Percentiles rank a stretch among this genome's conserved stretches.
phyloP scores from a whole-genome alignment of 1,140 invertebrate genomes.

The Drosophila micromelanica region DNA sequence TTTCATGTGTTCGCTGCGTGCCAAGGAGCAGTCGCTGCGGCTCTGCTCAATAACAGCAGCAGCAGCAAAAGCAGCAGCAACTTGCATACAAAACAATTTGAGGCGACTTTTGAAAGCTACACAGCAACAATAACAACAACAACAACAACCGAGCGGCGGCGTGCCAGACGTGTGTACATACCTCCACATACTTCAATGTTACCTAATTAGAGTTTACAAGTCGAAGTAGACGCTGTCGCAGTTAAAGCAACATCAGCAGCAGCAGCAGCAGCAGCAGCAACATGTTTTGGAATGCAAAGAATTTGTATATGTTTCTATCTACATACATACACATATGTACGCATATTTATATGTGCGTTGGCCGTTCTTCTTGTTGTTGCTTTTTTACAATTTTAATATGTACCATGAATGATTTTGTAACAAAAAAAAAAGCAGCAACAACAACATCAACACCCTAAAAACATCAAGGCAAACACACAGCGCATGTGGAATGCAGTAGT shows the following conservation, averaged over 20 bases:
- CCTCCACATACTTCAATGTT: conserved; percentile 79
- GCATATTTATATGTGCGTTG: conserved; percentile 17
- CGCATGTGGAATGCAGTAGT: conserved; percentile 80
- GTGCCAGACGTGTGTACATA: conserved; percentile 60
- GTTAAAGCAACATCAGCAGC: conserved; percentile 52
- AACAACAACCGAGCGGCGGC: conserved; percentile 1
- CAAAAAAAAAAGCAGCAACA: conserved; percentile 52
- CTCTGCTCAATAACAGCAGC: conserved; percentile 50
- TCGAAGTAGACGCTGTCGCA: conserved; percentile 61
- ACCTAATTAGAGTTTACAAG: conserved; percentile 81
- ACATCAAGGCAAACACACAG: conserved; percentile 81
- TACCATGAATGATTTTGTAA: conserved; percentile 82
- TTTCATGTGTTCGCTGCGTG: conserved; percentile 48
- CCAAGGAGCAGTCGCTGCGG: conserved; percentile 25
- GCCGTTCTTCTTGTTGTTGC: conserved; percentile 43
- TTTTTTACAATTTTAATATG: conserved; percentile 78
- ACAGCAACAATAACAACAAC: conserved; percentile 2
- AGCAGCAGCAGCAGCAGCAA: conserved; percentile 40
- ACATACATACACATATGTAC: conserved; percentile 36
- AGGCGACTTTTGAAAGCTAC: conserved; percentile 31
- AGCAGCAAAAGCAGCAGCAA: conserved; percentile 26
- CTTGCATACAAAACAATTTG: conserved; percentile 44
- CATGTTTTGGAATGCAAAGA: conserved; percentile 82
- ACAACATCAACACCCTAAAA: conserved; percentile 75
- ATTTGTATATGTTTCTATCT: conserved; percentile 82